A percentile compares a stretch with the other conserved stretches of the same genome.
Evolutionary conservation across 2,888 invertebrate genomes (phyloP).

Genomic region (Epiblema foenella): DNA sequence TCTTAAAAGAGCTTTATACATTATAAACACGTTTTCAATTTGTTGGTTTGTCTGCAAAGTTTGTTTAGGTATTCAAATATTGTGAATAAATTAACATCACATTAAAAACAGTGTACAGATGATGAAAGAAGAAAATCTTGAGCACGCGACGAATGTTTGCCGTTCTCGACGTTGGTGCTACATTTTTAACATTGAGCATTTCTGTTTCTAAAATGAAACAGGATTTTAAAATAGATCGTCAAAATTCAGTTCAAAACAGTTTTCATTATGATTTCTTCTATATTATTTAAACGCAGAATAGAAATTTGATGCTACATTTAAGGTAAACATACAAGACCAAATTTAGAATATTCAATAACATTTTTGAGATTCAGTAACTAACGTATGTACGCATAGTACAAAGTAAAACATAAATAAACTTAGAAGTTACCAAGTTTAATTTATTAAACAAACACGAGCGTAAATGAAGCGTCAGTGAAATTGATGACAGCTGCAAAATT

Average conservation of each 20-base stretch:
- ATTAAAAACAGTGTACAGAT: slow-evolving; percentile 22
- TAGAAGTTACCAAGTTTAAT: slow-evolving; percentile 4
- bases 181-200: not conserved
- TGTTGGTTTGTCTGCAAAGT: slow-evolving; percentile 24
- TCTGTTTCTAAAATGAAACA: not conserved
- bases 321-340: not conserved
- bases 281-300: no score
- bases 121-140: not conserved
- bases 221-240: not conserved
- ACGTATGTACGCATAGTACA: not conserved
- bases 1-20: slow-evolving; percentile 24
- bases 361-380: not conserved
- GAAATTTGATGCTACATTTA: not conserved
- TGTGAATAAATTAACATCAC: slow-evolving; percentile 23
- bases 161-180: not conserved
- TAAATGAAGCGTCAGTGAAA: slow-evolving; percentile 28
- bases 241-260: not conserved
- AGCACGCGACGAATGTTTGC: not conserved
- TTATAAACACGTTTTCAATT: slow-evolving; percentile 34
- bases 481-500: slow-evolving; percentile 40
- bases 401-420: slow-evolving; percentile 16
- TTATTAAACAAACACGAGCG: slow-evolving; percentile 29
- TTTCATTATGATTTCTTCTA: no score
- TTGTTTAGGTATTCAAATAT: slow-evolving; percentile 34
- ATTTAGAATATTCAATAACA: not conserved